These are phyloP conservation scores for Chinchilla lanigera DNA, from an alignment of 2,113 vertebrate genomes.

Conservation along the genomic window DNA sequence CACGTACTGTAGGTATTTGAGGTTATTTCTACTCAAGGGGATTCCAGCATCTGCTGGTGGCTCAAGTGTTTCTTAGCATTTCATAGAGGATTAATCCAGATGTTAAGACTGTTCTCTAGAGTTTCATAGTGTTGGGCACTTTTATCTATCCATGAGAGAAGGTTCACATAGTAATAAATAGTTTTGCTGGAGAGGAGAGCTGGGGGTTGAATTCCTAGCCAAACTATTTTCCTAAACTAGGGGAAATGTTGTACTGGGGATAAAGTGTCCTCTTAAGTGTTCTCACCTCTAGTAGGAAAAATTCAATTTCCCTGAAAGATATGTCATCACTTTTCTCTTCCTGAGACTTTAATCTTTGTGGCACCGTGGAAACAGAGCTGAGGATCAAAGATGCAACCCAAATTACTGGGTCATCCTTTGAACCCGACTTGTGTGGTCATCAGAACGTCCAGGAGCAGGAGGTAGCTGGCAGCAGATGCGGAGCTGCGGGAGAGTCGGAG, in stretches of 20 bases:
- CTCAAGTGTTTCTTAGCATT: not conserved
- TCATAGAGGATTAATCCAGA: slow-evolving; percentile 52
- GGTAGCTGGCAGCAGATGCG: slow-evolving; percentile 51
- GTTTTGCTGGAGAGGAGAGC: slow-evolving; percentile 1
- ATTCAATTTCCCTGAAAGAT: slow-evolving; percentile 76
- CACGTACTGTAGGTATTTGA: not conserved
- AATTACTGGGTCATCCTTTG: slow-evolving; percentile 69
- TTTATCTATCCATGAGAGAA: not conserved
- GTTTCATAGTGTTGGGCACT: slow-evolving; percentile 10
- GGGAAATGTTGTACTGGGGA: slow-evolving; percentile 60
- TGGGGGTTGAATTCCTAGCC: slow-evolving; percentile 53
- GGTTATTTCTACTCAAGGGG: not conserved
- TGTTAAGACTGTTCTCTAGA: not conserved
- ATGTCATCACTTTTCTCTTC: slow-evolving; percentile 70
- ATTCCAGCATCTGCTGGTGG: not conserved
- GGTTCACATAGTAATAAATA: not conserved
- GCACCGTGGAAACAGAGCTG: slow-evolving; percentile 51
- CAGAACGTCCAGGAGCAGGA: slow-evolving; percentile 36
- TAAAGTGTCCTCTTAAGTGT: slow-evolving; percentile 75
- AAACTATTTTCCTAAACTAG: slow-evolving; percentile 71
- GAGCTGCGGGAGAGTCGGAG: slow-evolving; percentile 59
- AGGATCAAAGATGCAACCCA: slow-evolving; percentile 66
- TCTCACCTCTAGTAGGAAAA: slow-evolving; percentile 75
- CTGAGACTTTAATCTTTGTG: slow-evolving; percentile 77
- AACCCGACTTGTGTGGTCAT: slow-evolving; percentile 64